Evolutionary conservation across 2,888 invertebrate genomes (phyloP).

Genomic region (Ochropleura leucogaster): DNA sequence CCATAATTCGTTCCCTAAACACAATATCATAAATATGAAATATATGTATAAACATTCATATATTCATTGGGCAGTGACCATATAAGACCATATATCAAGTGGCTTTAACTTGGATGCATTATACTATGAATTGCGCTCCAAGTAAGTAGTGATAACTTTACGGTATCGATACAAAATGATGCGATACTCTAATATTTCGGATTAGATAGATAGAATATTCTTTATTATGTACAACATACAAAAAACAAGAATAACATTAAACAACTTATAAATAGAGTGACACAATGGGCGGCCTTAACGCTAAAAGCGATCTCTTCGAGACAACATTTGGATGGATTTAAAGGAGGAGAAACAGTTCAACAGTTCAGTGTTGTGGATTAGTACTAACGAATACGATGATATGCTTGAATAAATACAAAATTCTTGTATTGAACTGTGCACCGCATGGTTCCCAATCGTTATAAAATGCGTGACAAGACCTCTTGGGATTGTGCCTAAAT

Average conservation of each 20-base stretch:
- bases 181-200: neutral
- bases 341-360: too few species aligned
- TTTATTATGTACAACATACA: too few species aligned
- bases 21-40: slow-evolving; percentile 55
- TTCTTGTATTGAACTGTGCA: neutral
- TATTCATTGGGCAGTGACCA: slow-evolving; percentile 56
- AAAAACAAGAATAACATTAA: too few species aligned
- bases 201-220: too few species aligned
- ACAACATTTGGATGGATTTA: too few species aligned
- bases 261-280: too few species aligned
- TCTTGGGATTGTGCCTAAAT: too few species aligned
- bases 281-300: too few species aligned
- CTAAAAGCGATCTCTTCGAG: too few species aligned
- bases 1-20: slow-evolving; percentile 32
- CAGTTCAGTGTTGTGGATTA: too few species aligned
- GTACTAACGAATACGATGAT: neutral
- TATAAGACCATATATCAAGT: slow-evolving; percentile 55
- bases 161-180: neutral
- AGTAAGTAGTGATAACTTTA: slow-evolving; percentile 6
- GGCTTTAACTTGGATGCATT: slow-evolving; percentile 50
- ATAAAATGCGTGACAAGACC: neutral
- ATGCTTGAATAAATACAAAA: neutral
- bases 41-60: slow-evolving; percentile 58
- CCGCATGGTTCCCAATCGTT: neutral
- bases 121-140: slow-evolving; percentile 50